Conservation (phyloP, 2,113 vertebrate genomes). For the Noturus placidus region DNA sequence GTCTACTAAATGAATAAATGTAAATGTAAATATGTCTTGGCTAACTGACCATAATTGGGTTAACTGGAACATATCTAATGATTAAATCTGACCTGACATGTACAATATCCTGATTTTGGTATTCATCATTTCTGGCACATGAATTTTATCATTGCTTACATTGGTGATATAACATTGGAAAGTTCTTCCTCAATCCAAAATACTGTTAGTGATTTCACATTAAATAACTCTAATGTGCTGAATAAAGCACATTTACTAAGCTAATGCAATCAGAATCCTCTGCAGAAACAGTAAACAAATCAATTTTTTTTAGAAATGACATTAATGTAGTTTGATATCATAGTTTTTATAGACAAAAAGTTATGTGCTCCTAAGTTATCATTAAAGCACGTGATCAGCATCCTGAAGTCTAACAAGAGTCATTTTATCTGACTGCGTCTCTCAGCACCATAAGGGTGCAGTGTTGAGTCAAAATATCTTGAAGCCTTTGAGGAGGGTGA, state of each 20-base stretch:
- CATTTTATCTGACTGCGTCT: not conserved
- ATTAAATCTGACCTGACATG: not conserved
- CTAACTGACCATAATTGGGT: not conserved
- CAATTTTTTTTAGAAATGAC: not conserved
- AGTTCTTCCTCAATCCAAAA: not conserved
- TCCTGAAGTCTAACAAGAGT: not conserved
- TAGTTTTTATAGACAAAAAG: not conserved
- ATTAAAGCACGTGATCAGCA: not conserved
- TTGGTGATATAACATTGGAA: too few species aligned
- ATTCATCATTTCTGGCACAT: not conserved
- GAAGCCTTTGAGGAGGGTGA: slow-evolving; percentile 89
- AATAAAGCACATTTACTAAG: not conserved
- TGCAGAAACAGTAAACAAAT: not conserved
- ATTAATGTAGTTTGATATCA: not conserved
- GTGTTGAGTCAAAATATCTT: slow-evolving; percentile 82
- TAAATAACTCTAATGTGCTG: not conserved
- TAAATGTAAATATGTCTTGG: not conserved
- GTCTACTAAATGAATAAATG: too few species aligned
- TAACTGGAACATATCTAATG: not conserved
- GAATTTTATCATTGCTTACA: not conserved
- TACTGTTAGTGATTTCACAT: not conserved
- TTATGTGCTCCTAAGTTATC: not conserved
- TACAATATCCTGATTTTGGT: not conserved
- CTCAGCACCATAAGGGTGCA: slow-evolving; percentile 30
- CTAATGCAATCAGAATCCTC: not conserved